Percentiles rank a stretch among this genome's conserved stretches.
These are phyloP conservation scores for Agriopis leucophaearia DNA, from an alignment of 2,888 invertebrate species.

Conservation along the genomic window DNA sequence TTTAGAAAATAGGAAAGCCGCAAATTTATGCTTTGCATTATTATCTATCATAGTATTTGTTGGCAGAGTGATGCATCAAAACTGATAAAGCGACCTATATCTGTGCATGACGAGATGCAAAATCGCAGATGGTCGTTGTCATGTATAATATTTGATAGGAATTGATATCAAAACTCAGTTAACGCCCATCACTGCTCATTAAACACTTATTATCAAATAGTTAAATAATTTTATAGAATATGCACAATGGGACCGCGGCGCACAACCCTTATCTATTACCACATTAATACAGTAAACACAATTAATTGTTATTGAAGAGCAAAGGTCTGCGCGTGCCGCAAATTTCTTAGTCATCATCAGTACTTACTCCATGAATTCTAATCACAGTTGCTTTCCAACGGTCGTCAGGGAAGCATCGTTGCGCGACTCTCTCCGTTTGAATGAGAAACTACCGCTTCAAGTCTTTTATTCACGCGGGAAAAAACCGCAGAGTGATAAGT, in stretches of 20 bases:
- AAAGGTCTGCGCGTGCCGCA: slow-evolving; percentile 82
- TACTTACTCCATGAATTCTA: slow-evolving; percentile 41
- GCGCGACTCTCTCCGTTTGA: slow-evolving; percentile 63
- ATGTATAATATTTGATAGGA: slow-evolving; percentile 38
- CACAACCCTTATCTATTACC: slow-evolving; percentile 70
- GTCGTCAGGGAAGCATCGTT: slow-evolving; percentile 54
- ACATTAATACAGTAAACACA: slow-evolving; percentile 75
- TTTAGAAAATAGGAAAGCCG: background rate
- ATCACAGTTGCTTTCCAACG: slow-evolving; percentile 62
- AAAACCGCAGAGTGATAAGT: slow-evolving; percentile 86
- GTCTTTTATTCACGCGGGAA: slow-evolving; percentile 87
- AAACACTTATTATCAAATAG: slow-evolving; percentile 62
- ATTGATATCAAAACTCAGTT: slow-evolving; percentile 47
- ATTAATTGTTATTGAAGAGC: slow-evolving; percentile 76
- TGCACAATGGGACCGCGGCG: slow-evolving; percentile 73
- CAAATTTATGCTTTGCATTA: too few species aligned
- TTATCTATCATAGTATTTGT: background rate
- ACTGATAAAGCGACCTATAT: slow-evolving; percentile 33
- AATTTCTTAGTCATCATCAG: slow-evolving; percentile 57
- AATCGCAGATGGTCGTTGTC: slow-evolving; percentile 51
- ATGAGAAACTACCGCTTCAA: slow-evolving; percentile 88
- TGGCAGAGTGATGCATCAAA: slow-evolving; percentile 3
- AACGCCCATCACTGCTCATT: slow-evolving; percentile 46
- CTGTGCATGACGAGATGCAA: slow-evolving; percentile 29
- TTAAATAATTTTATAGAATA: slow-evolving; percentile 69